A percentile compares a stretch with the other conserved stretches of the same genome.
Conservation (phyloP, 2,888 invertebrate species). For the Erebia ligea region DNA sequence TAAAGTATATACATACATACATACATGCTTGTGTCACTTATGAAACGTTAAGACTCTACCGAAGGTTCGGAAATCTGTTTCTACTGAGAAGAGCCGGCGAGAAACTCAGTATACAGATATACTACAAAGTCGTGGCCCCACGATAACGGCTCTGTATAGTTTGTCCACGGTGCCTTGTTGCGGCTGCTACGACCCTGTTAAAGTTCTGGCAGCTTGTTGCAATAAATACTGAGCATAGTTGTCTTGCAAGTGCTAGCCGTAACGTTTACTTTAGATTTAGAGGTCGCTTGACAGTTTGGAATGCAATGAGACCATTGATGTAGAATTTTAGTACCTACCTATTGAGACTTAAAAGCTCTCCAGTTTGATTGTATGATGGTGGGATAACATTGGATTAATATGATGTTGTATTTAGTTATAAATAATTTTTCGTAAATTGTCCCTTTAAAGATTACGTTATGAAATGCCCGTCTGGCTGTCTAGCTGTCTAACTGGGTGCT, state of each 20-base stretch:
- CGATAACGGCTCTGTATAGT: constrained; percentile 21
- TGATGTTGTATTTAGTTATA: background rate
- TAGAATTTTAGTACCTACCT: too few relatives aligned
- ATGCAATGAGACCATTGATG: constrained; percentile 2
- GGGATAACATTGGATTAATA: background rate
- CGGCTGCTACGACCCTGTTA: constrained; percentile 32
- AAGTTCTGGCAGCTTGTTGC: constrained; percentile 33
- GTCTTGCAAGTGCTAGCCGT: constrained; percentile 24
- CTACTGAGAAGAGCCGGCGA: too few relatives aligned
- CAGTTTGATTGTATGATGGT: constrained; percentile 3
- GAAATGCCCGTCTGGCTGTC: too few relatives aligned
- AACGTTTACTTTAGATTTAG: constrained; percentile 25
- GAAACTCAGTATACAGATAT: too few relatives aligned
- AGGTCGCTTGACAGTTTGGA: constrained; percentile 16
- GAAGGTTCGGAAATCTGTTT: too few relatives aligned
- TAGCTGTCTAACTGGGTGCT: too few relatives aligned
- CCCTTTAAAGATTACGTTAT: too few relatives aligned
- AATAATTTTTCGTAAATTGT: too few relatives aligned
- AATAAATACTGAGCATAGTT: constrained; percentile 33
- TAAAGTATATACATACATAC: too few relatives aligned
- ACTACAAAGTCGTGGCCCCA: constrained; percentile 6
- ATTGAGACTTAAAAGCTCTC: too few relatives aligned
- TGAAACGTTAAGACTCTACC: too few relatives aligned
- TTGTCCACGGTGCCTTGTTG: constrained; percentile 34
- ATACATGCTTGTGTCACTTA: too few relatives aligned